Evolutionary conservation across 1,140 invertebrate species (phyloP), one percentile per base, ranked within the genome.

Genomic region (Drosophila takahashii): DNA sequence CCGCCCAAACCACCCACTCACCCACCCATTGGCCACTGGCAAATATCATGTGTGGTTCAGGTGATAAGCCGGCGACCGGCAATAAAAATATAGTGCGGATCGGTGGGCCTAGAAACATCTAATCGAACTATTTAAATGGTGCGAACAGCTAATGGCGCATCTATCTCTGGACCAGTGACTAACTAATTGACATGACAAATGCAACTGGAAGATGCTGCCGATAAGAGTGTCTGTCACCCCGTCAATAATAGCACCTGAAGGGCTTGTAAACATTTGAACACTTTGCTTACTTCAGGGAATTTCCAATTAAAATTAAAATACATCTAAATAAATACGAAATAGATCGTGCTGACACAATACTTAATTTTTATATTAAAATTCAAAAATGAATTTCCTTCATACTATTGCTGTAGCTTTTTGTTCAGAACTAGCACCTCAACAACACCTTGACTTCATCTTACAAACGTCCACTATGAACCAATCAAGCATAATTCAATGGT

Each of bases 31-130:
- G 52, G 39, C 37, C 36, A 67, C 52, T 52, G 29, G 36, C 45
- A 48, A 51, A 77, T 60, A 80, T 66, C 81, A 81, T 75, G 81
- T 86, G 74, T 45, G 39, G 45, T 60, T 42, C 74, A 81, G 65
- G 62, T 85, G 81, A 77, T 74, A 65, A 75, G 52, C 58, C 57
- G 44, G 37, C 42, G 59, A 16, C 44, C 59, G 36, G 44, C 37
- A 26, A 27, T 22, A 36, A 45, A 32, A 41, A 48, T 56, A 56
- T 48, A 61, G 42, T 27, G 29, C 32, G 37, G 53, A 16, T 44
- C 34, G 36, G 29, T 72, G 52, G 70, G 58, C 59, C 51, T 57
- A 56, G 69, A 48, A 57, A 64, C 57, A 69, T 37, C 50, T 9
- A 47, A 75, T 64, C 70, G 41, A 76, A 65, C 36, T 22, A 16